These are phyloP conservation scores for Zaprionus africanus DNA, from an alignment of 1,140 invertebrate species.

Conservation along the genomic window DNA sequence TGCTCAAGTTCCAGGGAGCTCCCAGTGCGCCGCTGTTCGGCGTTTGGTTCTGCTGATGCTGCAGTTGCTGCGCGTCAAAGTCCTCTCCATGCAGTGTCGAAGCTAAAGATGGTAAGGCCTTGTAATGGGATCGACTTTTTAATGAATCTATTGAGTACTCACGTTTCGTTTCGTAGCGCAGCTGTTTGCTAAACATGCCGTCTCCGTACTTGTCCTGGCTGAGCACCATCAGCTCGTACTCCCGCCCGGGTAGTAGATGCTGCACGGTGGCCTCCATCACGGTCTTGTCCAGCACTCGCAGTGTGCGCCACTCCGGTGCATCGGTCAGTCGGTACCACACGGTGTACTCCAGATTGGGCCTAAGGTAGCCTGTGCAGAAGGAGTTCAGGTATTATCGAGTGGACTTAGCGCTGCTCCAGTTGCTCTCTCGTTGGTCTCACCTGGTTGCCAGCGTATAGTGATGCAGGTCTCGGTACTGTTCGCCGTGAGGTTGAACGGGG, in stretches of 20 bases:
- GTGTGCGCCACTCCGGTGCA: slow-evolving; percentile 91
- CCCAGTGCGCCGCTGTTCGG: slow-evolving; percentile 84
- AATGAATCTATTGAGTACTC: neutral
- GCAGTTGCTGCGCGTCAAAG: slow-evolving; percentile 58
- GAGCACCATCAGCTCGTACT: slow-evolving; percentile 96
- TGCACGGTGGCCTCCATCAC: slow-evolving; percentile 91
- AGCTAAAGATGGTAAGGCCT: slow-evolving; percentile 2
- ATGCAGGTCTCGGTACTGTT: slow-evolving; percentile 91
- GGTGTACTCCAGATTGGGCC: slow-evolving; percentile 92
- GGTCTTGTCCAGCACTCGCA: slow-evolving; percentile 88
- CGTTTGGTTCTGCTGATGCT: slow-evolving; percentile 51
- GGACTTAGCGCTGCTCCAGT: neutral
- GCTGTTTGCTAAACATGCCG: slow-evolving; percentile 94
- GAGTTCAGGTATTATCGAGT: neutral
- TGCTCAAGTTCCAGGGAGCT: slow-evolving; percentile 88
- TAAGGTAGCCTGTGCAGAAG: slow-evolving; percentile 88
- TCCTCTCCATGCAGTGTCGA: slow-evolving; percentile 51
- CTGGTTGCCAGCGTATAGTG: slow-evolving; percentile 93
- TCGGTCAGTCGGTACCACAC: slow-evolving; percentile 92
- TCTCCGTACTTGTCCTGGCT: slow-evolving; percentile 94
- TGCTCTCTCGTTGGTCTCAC: slow-evolving; percentile 62
- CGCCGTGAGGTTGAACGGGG: slow-evolving; percentile 95
- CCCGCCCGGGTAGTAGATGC: slow-evolving; percentile 89
- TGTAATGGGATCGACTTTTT: neutral
- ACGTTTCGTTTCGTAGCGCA: slow-evolving; percentile 91